These are phyloP conservation scores for Cardiocondyla obscurior DNA, from an alignment of 1,140 invertebrate genomes.

Conservation along the genomic window DNA sequence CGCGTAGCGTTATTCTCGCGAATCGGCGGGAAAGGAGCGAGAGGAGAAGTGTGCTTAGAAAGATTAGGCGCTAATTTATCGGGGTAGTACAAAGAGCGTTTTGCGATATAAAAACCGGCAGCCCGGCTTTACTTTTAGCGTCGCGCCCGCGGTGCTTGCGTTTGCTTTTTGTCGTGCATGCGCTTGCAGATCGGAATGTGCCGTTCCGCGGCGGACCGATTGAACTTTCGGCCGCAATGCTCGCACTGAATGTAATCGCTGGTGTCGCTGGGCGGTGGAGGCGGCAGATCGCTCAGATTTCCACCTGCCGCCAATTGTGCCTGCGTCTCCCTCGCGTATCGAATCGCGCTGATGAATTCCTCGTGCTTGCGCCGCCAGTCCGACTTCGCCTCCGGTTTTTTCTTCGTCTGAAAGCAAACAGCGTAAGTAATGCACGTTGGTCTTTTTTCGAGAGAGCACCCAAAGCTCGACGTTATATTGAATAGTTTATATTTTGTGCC, in stretches of 20 bases:
- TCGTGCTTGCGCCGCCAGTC: conserved; percentile 97
- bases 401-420: conserved; percentile 74
- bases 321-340: conserved; percentile 95
- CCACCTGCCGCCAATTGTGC: conserved; percentile 93
- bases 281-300: conserved; percentile 93
- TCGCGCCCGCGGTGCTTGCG: conserved; percentile 76
- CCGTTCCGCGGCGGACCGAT: conserved; percentile 92
- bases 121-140: conserved; percentile 59
- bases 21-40: background rate
- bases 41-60: background rate
- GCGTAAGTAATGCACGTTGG: background rate
- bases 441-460: background rate
- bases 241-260: conserved; percentile 97
- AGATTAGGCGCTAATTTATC: background rate
- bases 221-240: conserved; percentile 95
- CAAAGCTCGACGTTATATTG: background rate
- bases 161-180: conserved; percentile 92
- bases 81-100: background rate
- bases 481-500: background rate
- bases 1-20: background rate
- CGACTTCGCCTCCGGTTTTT: conserved; percentile 77
- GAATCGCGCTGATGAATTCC: conserved; percentile 94
- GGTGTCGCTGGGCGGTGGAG: conserved; percentile 93
- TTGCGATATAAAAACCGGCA: background rate
- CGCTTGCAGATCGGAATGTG: conserved; percentile 97